Base-by-base conservation (phyloP, 2,797 vertebrate genomes). In the Holocentrus rufus region DNA sequence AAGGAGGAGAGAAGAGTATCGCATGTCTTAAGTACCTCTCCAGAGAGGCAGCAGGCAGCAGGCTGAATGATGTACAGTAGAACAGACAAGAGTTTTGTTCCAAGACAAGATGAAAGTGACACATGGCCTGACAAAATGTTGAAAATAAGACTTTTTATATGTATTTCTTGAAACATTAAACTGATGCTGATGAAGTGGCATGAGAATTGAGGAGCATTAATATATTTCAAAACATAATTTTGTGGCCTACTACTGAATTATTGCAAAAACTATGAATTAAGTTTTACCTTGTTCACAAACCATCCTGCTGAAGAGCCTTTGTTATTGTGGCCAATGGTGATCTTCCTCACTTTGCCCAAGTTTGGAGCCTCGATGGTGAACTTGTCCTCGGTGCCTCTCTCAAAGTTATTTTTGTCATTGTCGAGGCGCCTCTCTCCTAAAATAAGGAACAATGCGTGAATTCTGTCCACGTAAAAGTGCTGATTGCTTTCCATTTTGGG, bases 271-370 rank as follows among this genome's bases (percentile, higher is more conserved):
- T 0, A 27, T 15, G 9, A 34, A 22, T 53, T 0, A 11, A 23
- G 20, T 79, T 50, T 63, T 76, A 98, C 98, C 96, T 98, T 99
- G 2, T 93, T 93, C 0, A 94, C 91, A 91, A 97, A 97, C 98
- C 97, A 99, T 39, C 97, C 98, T 3, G 98, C 94, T n/a, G 97
- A 99, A 0, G 92, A 93, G 18, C 98, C 98, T 86, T 95, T 99
- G 91, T 98, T 99, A 73, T 99, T 99, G 77, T 99, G 97, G 42
- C 98, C 97, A 2, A 99, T 93, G 7, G 95, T 95, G 80, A 99
- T 95, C 90, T 98, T 99, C 67, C 96, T 93, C 44, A 99, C 71
- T 89, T 93, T 95, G 23, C 97, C 97, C 82, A 98, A 50, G 67
- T 98, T 97, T 0, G 97, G 97, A 9, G 97, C 95, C 9, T 99